Base-by-base conservation (phyloP, 1,140 invertebrate genomes). In the Drosophila littoralis region DNA sequence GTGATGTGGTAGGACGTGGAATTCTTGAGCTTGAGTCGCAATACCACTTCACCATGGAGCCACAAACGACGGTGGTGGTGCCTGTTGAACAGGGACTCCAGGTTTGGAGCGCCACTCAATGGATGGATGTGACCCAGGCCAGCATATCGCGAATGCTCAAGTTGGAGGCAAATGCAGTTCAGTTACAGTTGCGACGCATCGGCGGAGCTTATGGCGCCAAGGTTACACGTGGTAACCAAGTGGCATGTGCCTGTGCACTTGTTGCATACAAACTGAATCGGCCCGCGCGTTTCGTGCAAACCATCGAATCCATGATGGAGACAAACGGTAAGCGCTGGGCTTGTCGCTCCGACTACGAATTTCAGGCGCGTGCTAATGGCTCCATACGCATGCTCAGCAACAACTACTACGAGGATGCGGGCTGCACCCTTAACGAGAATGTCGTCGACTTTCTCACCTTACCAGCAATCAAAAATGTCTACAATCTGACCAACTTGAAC, bases 161-260 rank as follows among this genome's bases (percentile, higher is more conserved):
- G 9, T 79, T 94, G 6, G 85, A 81, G 7, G 91, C 92, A 50
- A 94, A 92, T 88, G 95, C 94, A 15, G 93, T 96, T 12, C 93
- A 95, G 40, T 77, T 96, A 0, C 92, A 93, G 71, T 94, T 96
- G 0, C 93, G 94, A 50, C 93, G 96, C 32, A 46, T 97, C 0
- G 96, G 96, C 0, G 96, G 96, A 22, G 95, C 91, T 1, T 97
- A 96, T 73, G 96, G 96, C 1, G 93, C 93, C 12, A 96, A 97
- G 92, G 94, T 95, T 15, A 94, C 94, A 1, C 93, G 95, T 12
- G 81, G 93, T 6, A 91, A 92, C 1, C 92, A 93, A 28, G 90
- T 94, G 5, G 93, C 95, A 0, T 94, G 94, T 36, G 94, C 94
- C 0, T 94, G 94, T 55, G 95, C 95, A 0, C 72, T 96, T 1